A percentile compares a stretch with the other conserved stretches of the same genome.
phyloP scores from a whole-genome alignment of 2,113 vertebrate genomes.

The Dolichallabes microphthalmus region DNA sequence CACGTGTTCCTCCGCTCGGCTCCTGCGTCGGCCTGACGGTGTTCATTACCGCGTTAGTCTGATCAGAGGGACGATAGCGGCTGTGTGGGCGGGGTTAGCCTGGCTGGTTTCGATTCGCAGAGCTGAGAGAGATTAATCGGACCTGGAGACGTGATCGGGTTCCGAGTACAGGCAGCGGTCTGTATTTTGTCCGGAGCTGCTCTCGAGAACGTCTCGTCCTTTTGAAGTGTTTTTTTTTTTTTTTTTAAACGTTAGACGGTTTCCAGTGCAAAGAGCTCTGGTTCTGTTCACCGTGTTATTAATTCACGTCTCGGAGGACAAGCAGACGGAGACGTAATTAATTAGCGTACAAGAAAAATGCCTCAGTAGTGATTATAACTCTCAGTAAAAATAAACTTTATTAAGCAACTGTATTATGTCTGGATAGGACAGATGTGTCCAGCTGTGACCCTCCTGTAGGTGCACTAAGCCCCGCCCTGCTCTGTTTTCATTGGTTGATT shows the following conservation, averaged over 20 bases:
- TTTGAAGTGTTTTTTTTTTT: slow-evolving; percentile 41
- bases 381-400: background rate
- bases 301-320: slow-evolving; percentile 48
- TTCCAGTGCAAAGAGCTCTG: slow-evolving; percentile 51
- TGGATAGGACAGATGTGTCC: background rate
- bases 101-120: background rate
- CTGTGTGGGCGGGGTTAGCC: background rate
- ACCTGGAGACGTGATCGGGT: slow-evolving; percentile 48
- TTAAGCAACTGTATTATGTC: background rate
- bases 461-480: background rate
- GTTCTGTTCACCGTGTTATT: slow-evolving; percentile 57
- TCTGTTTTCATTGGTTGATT: background rate
- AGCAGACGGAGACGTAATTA: background rate
- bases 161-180: background rate
- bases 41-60: background rate
- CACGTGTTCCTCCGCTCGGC: background rate
- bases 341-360: background rate
- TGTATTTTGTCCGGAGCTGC: slow-evolving; percentile 27
- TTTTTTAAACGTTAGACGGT: slow-evolving; percentile 10
- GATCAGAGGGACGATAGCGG: background rate
- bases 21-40: background rate
- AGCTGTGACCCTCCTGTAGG: background rate
- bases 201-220: slow-evolving; percentile 48
- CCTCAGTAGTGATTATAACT: background rate
- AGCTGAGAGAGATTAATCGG: slow-evolving; percentile 42